Base-by-base conservation (phyloP, 2,113 vertebrate species). In the Zosterops pallidus region DNA sequence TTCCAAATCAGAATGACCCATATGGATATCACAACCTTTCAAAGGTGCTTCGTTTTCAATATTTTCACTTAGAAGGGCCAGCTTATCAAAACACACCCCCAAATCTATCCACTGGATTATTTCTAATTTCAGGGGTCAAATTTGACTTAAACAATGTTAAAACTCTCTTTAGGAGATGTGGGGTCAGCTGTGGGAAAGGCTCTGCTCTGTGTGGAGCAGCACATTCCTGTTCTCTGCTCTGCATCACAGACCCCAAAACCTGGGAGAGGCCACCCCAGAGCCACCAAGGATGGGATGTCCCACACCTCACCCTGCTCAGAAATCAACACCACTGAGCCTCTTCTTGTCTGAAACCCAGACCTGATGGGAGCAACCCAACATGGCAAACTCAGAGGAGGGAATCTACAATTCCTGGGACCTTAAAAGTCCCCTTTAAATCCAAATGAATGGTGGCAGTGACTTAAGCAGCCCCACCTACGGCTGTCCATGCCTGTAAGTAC, bases 1-100 rank as follows among this genome's bases (percentile, higher is more conserved):
- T 69, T 71, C 64, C 62, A 90, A 89, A 50, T 67, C 86, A 68
- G 68, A 83, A 85, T 68, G 92, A 95, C 94, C 77, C 91, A 93
- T 49, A 85, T 71, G 96, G 92, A 86, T 86, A 83, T 55, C 56
- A 76, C 24, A 68, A 76, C 86, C 63, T 65, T 95, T 72, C 81
- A n/a, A 3, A 84, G 67, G 68, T 3, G 18, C 41, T 96, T 89
- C 1, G 18, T 75, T 65, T 95, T 82, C 41, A 89, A 6, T 22
- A 55, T 83, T 86, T 97, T 80, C 68, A 39, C 35, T 72, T 44
- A 49, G 41, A 77, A 55, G 42, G n/a, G 12, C 11, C 63, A 46
- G 3, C 17, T 89, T 25, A 86, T 57, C 56, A 53, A 92, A 81
- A 74, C 15, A 70, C 1, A 29, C 5, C 14, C n/a, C 47, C 18